These are phyloP conservation scores for Acanthosoma haemorrhoidale DNA, from an alignment of 2,888 invertebrate genomes.

Conservation along the genomic window DNA sequence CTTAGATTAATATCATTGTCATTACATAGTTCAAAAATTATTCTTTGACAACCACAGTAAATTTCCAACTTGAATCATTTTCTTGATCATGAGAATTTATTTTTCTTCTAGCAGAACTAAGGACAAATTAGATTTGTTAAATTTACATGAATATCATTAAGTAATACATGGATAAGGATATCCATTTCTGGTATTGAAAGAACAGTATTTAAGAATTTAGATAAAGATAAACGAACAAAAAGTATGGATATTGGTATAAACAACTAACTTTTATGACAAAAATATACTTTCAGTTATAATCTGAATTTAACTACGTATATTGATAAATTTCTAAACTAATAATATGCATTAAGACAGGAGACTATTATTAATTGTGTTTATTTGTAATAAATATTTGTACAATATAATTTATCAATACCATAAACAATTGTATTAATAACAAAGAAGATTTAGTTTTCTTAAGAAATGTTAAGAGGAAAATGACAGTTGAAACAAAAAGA, in stretches of 20 bases:
- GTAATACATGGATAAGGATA: too few relatives aligned
- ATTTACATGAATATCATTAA: too few relatives aligned
- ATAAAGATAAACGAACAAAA: too few relatives aligned
- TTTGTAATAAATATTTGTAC: background rate
- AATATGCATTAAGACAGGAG: background rate
- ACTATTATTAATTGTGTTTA: background rate
- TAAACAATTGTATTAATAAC: background rate
- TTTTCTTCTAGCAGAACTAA: too few relatives aligned
- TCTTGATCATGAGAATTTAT: too few relatives aligned
- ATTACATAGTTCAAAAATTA: background rate
- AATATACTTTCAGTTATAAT: constrained; percentile 4
- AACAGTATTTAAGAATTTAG: too few relatives aligned
- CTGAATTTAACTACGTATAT: background rate
- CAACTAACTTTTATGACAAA: background rate
- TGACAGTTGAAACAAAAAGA: background rate
- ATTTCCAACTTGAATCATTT: too few relatives aligned
- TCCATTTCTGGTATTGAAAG: too few relatives aligned
- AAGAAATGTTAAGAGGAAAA: background rate
- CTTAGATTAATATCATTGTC: too few relatives aligned
- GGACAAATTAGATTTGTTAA: too few relatives aligned
- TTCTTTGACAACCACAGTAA: constrained; percentile 1
- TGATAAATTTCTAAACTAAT: background rate
- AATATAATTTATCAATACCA: background rate
- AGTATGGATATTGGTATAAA: background rate
- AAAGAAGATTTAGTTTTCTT: background rate